phyloP scores from a whole-genome alignment of 2,113 vertebrate species.

The Puffinus mauretanicus region DNA sequence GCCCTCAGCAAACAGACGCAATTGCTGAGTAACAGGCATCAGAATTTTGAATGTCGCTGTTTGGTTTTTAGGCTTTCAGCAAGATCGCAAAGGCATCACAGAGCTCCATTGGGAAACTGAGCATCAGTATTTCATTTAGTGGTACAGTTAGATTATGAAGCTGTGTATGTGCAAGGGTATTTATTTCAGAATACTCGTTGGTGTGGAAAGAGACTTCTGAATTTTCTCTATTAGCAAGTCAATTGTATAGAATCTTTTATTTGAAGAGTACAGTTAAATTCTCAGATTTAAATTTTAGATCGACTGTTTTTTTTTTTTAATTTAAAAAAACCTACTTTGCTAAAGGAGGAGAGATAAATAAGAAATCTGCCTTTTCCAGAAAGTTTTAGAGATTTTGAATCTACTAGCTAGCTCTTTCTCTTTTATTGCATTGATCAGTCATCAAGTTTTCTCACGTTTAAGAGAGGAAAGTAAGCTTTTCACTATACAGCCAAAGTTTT shows the following conservation, averaged over 20 bases:
- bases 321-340: not conserved
- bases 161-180: not conserved
- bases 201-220: not conserved
- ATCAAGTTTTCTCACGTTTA: not conserved
- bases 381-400: not conserved
- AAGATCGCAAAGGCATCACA: slow-evolving; percentile 32
- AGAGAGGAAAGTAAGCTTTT: not conserved
- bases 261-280: not conserved
- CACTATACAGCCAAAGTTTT: not conserved
- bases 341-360: not conserved
- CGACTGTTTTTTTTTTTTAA: not conserved
- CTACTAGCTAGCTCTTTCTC: not conserved
- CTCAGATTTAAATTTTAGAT: not conserved
- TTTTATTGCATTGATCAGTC: not conserved
- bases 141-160: slow-evolving; percentile 19
- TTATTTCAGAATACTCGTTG: slow-evolving; percentile 34
- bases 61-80: slow-evolving; percentile 38
- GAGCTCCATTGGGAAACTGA: slow-evolving; percentile 38
- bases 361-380: not conserved
- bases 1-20: not conserved
- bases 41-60: slow-evolving; percentile 37
- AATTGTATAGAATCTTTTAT: not conserved
- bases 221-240: not conserved
- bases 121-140: slow-evolving; percentile 27
- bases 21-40: slow-evolving; percentile 4